Conservation (phyloP, 2,888 invertebrate genomes). For the Flexamia atlantica region DNA sequence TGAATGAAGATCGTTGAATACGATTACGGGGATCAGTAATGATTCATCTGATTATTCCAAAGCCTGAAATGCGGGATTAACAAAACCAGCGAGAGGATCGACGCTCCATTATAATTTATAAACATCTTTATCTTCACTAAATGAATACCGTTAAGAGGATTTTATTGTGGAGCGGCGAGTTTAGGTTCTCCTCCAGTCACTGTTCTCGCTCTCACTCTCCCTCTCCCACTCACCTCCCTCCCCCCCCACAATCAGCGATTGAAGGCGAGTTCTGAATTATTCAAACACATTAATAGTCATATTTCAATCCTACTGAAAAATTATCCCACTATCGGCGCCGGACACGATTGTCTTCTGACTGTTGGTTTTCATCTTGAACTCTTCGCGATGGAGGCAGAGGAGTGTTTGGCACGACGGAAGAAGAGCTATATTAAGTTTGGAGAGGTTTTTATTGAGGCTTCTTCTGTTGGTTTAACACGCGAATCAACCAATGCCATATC, state of each 20-base stretch:
- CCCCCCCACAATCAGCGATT: background rate
- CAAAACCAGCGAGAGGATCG: background rate
- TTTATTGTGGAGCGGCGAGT: slow-evolving; percentile 16
- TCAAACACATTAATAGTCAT: slow-evolving; percentile 56
- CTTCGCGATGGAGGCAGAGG: too few species aligned
- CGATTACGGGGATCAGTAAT: slow-evolving; percentile 1
- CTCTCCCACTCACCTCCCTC: background rate
- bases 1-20: slow-evolving; percentile 11
- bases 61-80: background rate
- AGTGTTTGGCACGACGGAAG: too few species aligned
- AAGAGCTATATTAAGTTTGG: too few species aligned
- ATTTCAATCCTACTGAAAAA: slow-evolving; percentile 55
- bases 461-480: too few species aligned
- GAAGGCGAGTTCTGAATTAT: slow-evolving; percentile 45
- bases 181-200: background rate
- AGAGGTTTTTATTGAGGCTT: too few species aligned
- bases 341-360: background rate
- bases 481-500: too few species aligned
- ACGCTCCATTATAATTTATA: slow-evolving; percentile 44
- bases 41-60: slow-evolving; percentile 35
- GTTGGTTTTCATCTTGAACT: background rate
- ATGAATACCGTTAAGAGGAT: slow-evolving; percentile 43
- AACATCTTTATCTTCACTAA: slow-evolving; percentile 18
- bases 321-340: slow-evolving; percentile 54
- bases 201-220: background rate